phyloP scores from a whole-genome alignment of 2,888 invertebrate species.

The Plebejus argus region DNA sequence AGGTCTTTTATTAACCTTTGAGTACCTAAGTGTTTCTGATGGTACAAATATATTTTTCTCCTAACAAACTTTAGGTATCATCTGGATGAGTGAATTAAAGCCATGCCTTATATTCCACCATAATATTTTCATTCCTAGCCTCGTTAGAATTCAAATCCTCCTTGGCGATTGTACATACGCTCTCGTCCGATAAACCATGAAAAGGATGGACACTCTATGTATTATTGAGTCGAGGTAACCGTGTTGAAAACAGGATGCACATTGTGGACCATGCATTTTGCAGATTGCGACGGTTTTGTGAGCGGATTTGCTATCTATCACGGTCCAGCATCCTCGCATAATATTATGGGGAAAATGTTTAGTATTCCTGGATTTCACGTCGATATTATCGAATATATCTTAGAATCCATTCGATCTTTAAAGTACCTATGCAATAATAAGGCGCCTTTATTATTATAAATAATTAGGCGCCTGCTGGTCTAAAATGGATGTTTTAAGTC shows the following conservation, averaged over 20 bases:
- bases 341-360: slow-evolving; percentile 9
- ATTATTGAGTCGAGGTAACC: slow-evolving; percentile 64
- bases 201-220: slow-evolving; percentile 73
- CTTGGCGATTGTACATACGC: slow-evolving; percentile 59
- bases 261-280: slow-evolving; percentile 36
- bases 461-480: no score
- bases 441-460: neutral
- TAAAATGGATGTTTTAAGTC: no score
- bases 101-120: neutral
- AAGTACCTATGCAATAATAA: neutral
- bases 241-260: slow-evolving; percentile 56
- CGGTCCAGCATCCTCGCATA: neutral
- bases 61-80: neutral
- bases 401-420: neutral
- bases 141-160: slow-evolving; percentile 29
- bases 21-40: neutral
- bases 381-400: neutral
- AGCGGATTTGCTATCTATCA: slow-evolving; percentile 32
- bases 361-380: neutral
- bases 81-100: neutral
- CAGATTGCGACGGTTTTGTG: slow-evolving; percentile 31
- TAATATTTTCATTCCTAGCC: slow-evolving; percentile 28
- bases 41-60: neutral
- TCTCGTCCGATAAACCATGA: slow-evolving; percentile 67
- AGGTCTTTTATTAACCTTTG: no score